Conservation (phyloP, 2,888 invertebrate species). For the Caenorhabditis virilis region DNA sequence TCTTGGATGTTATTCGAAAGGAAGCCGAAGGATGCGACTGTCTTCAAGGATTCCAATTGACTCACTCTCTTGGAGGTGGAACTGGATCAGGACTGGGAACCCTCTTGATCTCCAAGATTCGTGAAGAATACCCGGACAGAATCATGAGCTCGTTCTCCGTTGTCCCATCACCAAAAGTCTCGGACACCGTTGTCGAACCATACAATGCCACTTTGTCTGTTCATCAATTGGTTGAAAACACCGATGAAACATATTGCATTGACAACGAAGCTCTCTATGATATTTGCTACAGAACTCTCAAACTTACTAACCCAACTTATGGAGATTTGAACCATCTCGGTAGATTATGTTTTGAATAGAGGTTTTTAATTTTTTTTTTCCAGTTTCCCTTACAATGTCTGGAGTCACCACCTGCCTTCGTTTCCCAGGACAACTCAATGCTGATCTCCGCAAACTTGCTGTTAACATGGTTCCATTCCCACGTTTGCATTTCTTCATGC, state of each 20-base stretch:
- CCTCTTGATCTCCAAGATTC: too few species aligned
- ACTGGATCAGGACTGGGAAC: too few species aligned
- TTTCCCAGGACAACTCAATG: slow-evolving; percentile 85
- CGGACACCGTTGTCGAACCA: too few species aligned
- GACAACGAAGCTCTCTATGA: slow-evolving; percentile 73
- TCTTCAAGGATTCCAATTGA: too few species aligned
- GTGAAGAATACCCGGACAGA: too few species aligned
- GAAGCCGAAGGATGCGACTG: too few species aligned
- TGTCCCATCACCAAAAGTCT: too few species aligned
- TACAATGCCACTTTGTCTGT: slow-evolving; percentile 73
- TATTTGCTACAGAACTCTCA: slow-evolving; percentile 74
- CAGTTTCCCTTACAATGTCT: slow-evolving; percentile 72
- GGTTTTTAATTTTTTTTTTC: slow-evolving; percentile 18
- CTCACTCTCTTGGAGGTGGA: too few species aligned
- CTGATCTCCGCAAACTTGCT: slow-evolving; percentile 81
- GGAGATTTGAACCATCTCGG: slow-evolving; percentile 73
- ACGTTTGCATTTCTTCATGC: slow-evolving; percentile 76
- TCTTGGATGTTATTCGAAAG: too few species aligned
- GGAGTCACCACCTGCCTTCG: slow-evolving; percentile 76
- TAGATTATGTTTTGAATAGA: neutral
- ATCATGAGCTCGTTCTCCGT: too few species aligned
- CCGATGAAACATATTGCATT: slow-evolving; percentile 70
- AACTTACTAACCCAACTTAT: slow-evolving; percentile 79
- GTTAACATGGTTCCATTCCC: slow-evolving; percentile 93
- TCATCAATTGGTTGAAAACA: slow-evolving; percentile 70